Evolutionary conservation across 2,797 vertebrate species (phyloP).

Genomic region (Enteromius trimaculatus): DNA sequence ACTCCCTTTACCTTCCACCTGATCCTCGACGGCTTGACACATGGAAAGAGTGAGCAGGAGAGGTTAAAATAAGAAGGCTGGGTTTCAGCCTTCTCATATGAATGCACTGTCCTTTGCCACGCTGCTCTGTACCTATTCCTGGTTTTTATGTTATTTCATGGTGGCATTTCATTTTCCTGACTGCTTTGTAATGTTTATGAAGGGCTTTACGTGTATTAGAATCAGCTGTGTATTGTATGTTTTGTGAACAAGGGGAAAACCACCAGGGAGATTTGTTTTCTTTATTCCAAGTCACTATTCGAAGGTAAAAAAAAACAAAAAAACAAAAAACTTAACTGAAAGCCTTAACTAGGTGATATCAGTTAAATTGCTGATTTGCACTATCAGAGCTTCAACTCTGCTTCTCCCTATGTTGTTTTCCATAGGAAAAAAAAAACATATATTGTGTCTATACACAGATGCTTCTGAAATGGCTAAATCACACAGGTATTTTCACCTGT

Average conservation of each 20-base stretch:
- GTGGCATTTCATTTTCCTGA: slow-evolving; percentile 13
- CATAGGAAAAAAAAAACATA: slow-evolving; percentile 17
- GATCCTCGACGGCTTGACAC: slow-evolving; percentile 44
- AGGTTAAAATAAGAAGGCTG: slow-evolving; percentile 24
- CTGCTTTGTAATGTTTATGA: slow-evolving; percentile 34
- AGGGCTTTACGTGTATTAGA: slow-evolving; percentile 42
- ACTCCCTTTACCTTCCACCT: slow-evolving; percentile 54
- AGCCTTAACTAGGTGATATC: slow-evolving; percentile 17
- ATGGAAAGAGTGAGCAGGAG: slow-evolving; percentile 55
- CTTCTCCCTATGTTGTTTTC: slow-evolving; percentile 47
- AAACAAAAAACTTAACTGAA: slow-evolving; percentile 14
- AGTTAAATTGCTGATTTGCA: slow-evolving; percentile 45
- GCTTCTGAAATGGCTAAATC: slow-evolving; percentile 27
- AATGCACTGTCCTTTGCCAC: slow-evolving; percentile 29
- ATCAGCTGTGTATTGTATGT: slow-evolving; percentile 20
- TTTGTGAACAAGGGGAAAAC: slow-evolving; percentile 24
- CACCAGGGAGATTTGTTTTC: slow-evolving; percentile 35
- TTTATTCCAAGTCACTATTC: slow-evolving; percentile 25
- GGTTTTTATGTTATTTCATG: slow-evolving; percentile 7
- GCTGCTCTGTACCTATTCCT: slow-evolving; percentile 10
- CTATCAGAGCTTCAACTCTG: slow-evolving; percentile 42
- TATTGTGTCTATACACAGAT: slow-evolving; percentile 24
- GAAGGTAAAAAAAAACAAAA: not conserved
- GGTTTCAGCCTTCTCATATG: slow-evolving; percentile 37
- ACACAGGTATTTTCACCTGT: slow-evolving; percentile 50